Evolutionary conservation across 2,888 invertebrate species (phyloP).

Genomic region (Conchocele bisecta): DNA sequence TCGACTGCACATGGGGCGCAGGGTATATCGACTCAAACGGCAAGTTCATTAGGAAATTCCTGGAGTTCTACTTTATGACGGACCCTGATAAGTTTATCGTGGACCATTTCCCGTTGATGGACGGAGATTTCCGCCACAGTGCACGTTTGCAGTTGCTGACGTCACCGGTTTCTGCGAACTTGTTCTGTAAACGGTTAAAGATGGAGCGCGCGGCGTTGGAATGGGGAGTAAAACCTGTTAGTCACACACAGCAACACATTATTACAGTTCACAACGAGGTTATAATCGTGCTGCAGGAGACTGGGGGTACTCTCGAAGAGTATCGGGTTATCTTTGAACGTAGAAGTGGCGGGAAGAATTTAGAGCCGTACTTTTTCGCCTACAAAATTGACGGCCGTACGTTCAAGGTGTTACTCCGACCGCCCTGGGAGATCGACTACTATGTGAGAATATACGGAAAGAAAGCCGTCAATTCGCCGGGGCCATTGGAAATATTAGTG

Average conservation of each 20-base stretch:
- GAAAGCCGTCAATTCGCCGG: conserved; percentile 41
- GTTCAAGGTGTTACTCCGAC: conserved; percentile 45
- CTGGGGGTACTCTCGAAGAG: conserved; percentile 41
- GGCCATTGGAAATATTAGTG: conserved; percentile 49
- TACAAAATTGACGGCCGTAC: conserved; percentile 41
- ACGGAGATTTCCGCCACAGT: conserved; percentile 55
- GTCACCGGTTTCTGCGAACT: conserved; percentile 57
- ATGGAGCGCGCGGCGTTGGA: conserved; percentile 51
- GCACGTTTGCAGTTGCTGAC: conserved; percentile 65
- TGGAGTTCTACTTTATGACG: conserved; percentile 72
- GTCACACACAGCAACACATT: conserved; percentile 58
- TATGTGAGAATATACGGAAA: conserved; percentile 54
- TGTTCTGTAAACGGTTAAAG: conserved; percentile 59
- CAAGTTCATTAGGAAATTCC: conserved; percentile 53
- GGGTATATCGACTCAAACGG: conserved; percentile 49
- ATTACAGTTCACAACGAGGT: conserved; percentile 45
- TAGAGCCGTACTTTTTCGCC: conserved; percentile 41
- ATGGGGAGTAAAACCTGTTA: conserved; percentile 52
- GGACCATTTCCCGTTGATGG: conserved; percentile 67
- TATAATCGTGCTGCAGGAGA: conserved; percentile 45
- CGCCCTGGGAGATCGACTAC: conserved; percentile 56
- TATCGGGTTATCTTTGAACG: conserved; percentile 42
- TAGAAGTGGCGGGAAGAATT: conserved; percentile 45
- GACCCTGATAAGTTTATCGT: conserved; percentile 69
- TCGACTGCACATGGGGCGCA: conserved; percentile 67